Percentiles rank a stretch among this genome's conserved stretches.
Conservation (phyloP, 1,140 invertebrate genomes). For the Temnothorax nylanderi region DNA sequence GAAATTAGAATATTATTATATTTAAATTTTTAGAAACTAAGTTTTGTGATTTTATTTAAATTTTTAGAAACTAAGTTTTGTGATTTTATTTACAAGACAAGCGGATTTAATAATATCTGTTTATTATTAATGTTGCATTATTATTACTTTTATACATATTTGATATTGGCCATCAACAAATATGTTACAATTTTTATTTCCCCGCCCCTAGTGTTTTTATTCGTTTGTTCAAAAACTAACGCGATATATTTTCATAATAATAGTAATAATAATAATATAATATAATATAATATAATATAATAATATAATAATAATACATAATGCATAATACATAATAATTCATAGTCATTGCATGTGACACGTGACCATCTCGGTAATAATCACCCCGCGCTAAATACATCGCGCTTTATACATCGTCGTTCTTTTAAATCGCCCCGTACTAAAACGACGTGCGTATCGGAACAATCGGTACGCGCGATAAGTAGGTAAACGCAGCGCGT, state of each 20-base stretch:
- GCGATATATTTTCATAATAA: slow-evolving; percentile 70
- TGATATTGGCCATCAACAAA: slow-evolving; percentile 81
- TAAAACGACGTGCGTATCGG: slow-evolving; percentile 23
- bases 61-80: neutral
- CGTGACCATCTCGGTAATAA: slow-evolving; percentile 64
- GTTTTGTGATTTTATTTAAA: neutral
- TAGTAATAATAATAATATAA: slow-evolving; percentile 74
- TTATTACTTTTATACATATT: slow-evolving; percentile 80
- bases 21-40: neutral
- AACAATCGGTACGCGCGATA: neutral
- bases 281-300: slow-evolving; percentile 73
- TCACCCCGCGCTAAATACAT: slow-evolving; percentile 66
- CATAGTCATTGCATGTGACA: slow-evolving; percentile 66
- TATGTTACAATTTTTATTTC: slow-evolving; percentile 78
- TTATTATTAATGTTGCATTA: slow-evolving; percentile 79
- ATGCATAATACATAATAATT: slow-evolving; percentile 73
- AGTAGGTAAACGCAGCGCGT: slow-evolving; percentile 5
- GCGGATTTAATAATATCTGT: slow-evolving; percentile 75
- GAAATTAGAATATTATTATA: neutral
- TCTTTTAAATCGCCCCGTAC: slow-evolving; percentile 40
- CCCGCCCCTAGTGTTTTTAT: slow-evolving; percentile 60
- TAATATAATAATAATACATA: slow-evolving; percentile 70
- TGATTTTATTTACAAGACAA: neutral
- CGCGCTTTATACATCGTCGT: slow-evolving; percentile 65
- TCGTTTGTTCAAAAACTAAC: slow-evolving; percentile 70